Evolutionary conservation across 2,888 invertebrate genomes (phyloP), one percentile per base, ranked within the genome.

Genomic region (Uropetala carovei): DNA sequence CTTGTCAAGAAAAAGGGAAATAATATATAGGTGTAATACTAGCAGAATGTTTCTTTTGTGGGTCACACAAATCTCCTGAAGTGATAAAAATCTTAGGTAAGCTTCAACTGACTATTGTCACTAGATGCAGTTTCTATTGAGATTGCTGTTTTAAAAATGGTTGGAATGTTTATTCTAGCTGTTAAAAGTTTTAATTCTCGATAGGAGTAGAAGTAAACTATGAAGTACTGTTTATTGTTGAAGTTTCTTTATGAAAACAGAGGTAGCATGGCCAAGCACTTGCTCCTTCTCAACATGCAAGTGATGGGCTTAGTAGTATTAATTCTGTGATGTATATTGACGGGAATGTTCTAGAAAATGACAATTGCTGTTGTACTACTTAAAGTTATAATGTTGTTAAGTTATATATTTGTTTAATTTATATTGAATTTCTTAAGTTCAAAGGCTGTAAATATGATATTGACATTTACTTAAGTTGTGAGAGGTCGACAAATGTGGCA

Each of bases 1-100:
- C 89, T 89, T 89, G 89, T 89, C 89, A 89, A 64, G 86, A 43
- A 89, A 89, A 89, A 89, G 64, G 89, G 64, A 89, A 64, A 89
- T 64, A n/a, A 64, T 68, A 89, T 43, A 64, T 89, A 89, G 89
- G 56, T 89, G 43, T 89, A 43, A 89, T 43, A 89, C 11, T 89
- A 64, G 64, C 64, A n/a, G 30, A 56, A 68, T 89, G 64, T 89
- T 86, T 68, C 5, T 43, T 43, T 64, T 89, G 89, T 89, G 60
- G 64, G 68, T 43, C 60, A 89, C 64, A 89, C 89, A 43, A 27
- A 68, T 89, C 64, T 64, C 64, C 64, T 68, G 68, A 89, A 89
- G 89, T 89, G 89, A 89, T 89, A 86, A 57, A 30, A 89, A 64
- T 68, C 30, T 43, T 64, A 89, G 89, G 64, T 64, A 89, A 64